These are phyloP conservation scores for Scyliorhinus canicula DNA, from an alignment of 2,797 vertebrate genomes.

Conservation along the genomic window DNA sequence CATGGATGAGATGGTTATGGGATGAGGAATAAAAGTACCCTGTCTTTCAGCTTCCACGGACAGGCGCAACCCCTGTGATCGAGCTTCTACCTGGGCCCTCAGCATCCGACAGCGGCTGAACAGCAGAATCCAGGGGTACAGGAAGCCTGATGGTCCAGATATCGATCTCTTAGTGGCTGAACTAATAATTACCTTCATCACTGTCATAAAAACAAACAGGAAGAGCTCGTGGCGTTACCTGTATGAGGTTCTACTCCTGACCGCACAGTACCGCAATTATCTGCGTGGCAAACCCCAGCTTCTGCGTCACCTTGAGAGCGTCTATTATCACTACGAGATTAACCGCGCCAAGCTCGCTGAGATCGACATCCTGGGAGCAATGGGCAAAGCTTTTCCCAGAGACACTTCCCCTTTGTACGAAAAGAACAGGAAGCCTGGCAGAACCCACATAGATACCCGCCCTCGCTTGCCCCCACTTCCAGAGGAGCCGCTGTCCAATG, in stretches of 20 bases:
- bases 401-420: constrained; percentile 43
- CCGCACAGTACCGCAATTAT: constrained; percentile 45
- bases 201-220: constrained; percentile 41
- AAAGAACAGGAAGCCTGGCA: background rate
- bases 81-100: background rate
- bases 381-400: constrained; percentile 46
- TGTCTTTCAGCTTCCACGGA: background rate
- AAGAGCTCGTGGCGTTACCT: constrained; percentile 49
- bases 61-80: background rate
- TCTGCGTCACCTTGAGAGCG: constrained; percentile 48
- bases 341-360: constrained; percentile 43
- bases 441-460: background rate
- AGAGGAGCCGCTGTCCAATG: background rate
- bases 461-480: background rate
- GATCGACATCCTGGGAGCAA: constrained; percentile 47
- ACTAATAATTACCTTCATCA: constrained; percentile 44
- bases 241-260: constrained; percentile 47
- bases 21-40: background rate
- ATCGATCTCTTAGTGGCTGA: constrained; percentile 46
- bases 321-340: constrained; percentile 45
- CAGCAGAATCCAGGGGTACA: background rate
- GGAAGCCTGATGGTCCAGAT: background rate
- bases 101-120: background rate
- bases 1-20: background rate
- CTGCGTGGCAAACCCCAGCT: constrained; percentile 44